Evolutionary conservation across 2,113 vertebrate species (phyloP).

Genomic region (Apistogramma diplotaenia): DNA sequence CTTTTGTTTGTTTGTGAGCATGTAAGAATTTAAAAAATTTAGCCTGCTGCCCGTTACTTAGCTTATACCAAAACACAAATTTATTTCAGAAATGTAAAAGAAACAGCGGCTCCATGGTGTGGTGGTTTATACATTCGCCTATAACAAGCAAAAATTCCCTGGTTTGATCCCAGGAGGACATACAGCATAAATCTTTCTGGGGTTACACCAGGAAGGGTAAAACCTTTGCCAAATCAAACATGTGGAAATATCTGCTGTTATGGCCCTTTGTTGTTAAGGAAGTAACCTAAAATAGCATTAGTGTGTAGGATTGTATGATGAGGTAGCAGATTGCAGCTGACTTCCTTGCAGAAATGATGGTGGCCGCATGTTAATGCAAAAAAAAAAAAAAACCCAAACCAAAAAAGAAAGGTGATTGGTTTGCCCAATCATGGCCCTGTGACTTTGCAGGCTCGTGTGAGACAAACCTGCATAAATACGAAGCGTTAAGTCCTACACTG

Average conservation of each 20-base stretch:
- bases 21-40: neutral
- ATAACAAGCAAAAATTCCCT: neutral
- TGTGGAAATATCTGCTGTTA: rapidly evolving
- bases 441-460: neutral
- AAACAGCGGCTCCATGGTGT: neutral
- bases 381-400: neutral
- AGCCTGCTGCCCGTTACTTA: neutral
- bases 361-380: neutral
- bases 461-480: neutral
- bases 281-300: neutral
- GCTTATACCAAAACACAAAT: neutral
- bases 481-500: neutral
- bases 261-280: neutral
- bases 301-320: neutral
- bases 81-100: neutral
- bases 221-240: neutral
- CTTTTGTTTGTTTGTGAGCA: no score
- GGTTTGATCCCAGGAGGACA: neutral
- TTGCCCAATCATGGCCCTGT: neutral
- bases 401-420: neutral
- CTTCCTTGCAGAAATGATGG: neutral
- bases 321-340: neutral
- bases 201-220: neutral
- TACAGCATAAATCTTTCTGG: neutral
- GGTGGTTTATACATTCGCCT: neutral